Evolutionary conservation across 2,113 vertebrate genomes (phyloP).

Genomic region (Hippocampus guttulatus): DNA sequence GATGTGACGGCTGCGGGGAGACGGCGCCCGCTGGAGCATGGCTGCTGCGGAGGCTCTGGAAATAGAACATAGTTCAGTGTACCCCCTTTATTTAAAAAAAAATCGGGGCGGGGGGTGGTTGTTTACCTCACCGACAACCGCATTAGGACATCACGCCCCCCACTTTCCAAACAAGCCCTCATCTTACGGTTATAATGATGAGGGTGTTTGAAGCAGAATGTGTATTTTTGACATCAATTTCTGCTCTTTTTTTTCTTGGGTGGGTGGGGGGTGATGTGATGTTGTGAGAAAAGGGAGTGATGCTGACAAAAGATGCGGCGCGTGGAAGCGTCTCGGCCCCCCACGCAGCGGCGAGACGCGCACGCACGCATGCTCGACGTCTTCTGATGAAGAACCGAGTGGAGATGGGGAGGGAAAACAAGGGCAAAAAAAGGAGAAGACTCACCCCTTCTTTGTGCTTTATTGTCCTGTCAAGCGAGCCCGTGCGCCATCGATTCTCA

Average conservation of each 20-base stretch:
- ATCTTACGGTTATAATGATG: constrained; percentile 22
- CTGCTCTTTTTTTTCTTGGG: background rate
- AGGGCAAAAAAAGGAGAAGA: constrained; percentile 51
- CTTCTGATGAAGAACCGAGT: background rate
- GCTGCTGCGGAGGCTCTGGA: constrained; percentile 29
- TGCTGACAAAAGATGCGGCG: constrained; percentile 70
- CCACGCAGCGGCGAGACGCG: constrained; percentile 15
- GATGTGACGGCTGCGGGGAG: constrained; percentile 40
- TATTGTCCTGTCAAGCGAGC: constrained; percentile 81
- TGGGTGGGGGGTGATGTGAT: constrained; percentile 19
- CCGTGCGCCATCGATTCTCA: constrained; percentile 81
- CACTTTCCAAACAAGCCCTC: constrained; percentile 28
- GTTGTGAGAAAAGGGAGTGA: constrained; percentile 13
- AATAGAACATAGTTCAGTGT: background rate
- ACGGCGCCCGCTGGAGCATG: constrained; percentile 54
- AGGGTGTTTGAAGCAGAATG: constrained; percentile 33
- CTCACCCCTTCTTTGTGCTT: constrained; percentile 81
- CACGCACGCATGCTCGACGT: background rate
- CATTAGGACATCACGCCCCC: constrained; percentile 27
- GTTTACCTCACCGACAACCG: constrained; percentile 51
- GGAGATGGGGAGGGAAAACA: constrained; percentile 12
- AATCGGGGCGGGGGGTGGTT: background rate
- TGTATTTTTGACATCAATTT: too few relatives aligned
- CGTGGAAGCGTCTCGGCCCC: constrained; percentile 49
- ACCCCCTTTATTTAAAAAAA: background rate